Base-by-base conservation (phyloP, 2,113 vertebrate genomes). In the Columba livia region DNA sequence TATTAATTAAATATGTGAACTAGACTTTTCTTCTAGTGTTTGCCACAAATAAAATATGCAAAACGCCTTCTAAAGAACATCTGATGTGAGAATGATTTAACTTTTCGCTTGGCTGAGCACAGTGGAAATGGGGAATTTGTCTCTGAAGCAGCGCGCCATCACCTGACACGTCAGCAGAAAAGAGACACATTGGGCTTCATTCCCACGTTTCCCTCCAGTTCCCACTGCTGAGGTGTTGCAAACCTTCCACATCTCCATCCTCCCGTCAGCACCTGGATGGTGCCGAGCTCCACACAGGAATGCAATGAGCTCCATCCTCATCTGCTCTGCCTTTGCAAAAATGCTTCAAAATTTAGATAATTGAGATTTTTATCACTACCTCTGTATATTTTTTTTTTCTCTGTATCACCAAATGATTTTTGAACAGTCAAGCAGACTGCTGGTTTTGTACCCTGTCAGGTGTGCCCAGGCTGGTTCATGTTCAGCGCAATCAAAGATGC, bases 201-300 rank as follows among this genome's bases (percentile, higher is more conserved):
- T 54, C 51, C 44, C 1, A 0, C 8, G 12, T 28, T 53, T 70
- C 48, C 29, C 61, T n/a, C 1, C 3, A 14, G 65, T 11, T 70
- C 40, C 36, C 64, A 3, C 44, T 29, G 47, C 71, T 65, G 62
- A 60, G 56, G 38, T 0, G 0, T 36, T 48, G 34, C 65, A 26
- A 40, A 31, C 15, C 69, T 26, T 34, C 38, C 58, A 0, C 3
- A 3, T 8, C 34, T 57, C 21, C 12, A 4, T 34, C 51, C 38
- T 23, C 18, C 51, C 2, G 5, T 1, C 8, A 6, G 42, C 38
- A 21, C 32, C 67, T 3, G n/a, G 9, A 3, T 10, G 0, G 0
- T 6, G 29, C 85, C 32, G 34, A 75, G 57, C 44, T 60, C 40
- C 31, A 0, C 0, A 2, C 34, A 4, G 6, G 25, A 18, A 20